Evolutionary conservation across 2,888 invertebrate species (phyloP), one percentile per base, ranked within the genome.

Genomic region (Lomographa bimaculata): DNA sequence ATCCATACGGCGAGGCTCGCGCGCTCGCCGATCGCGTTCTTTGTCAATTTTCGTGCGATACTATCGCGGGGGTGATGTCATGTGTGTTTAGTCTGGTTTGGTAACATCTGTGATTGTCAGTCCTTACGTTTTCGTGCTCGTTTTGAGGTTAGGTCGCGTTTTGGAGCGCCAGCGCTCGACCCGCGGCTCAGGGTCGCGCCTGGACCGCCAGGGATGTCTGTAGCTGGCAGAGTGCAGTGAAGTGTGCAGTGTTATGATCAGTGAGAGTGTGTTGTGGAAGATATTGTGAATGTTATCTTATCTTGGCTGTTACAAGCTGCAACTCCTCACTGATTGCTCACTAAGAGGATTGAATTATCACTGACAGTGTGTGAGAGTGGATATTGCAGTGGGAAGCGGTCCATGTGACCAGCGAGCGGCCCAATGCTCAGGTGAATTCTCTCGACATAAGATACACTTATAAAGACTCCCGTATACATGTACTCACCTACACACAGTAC

Each of bases 91-190:
- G 54, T 62, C 60, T 61, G 60, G 60, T 71, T 77, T 70, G 60
- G 69, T 76, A 80, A 82, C 84, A 84, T 80, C 80, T 83, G 81
- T 79, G 76, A 67, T 74, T 67, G 72, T 73, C 71, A 69, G 64
- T 79, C 70, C 67, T 71, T 67, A 54, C n/a, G 65, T 73, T 73
- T 76, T 71, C 64, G 71, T 79, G 71, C 71, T 65, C 62, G 68
- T 76, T 87, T 87, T 87, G 86, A 87, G 87, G 87, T 87, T 87
- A 87, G 77, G 71, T 77, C 64, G 78, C 69, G 74, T 74, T 72
- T 72, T 62, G 60, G 65, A 66, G 60, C 58, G 57, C 46, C 55
- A 60, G 61, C 60, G 64, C 57, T 54, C 52, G 47, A 5, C 23
- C 14, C 5, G 10, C 2, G 5, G 33, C 24, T 10, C n/a, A 16